A percentile compares a stretch with the other conserved stretches of the same genome.
These are phyloP conservation scores for Mimumesa dahlbomi DNA, from an alignment of 2,888 invertebrate species.

Conservation along the genomic window DNA sequence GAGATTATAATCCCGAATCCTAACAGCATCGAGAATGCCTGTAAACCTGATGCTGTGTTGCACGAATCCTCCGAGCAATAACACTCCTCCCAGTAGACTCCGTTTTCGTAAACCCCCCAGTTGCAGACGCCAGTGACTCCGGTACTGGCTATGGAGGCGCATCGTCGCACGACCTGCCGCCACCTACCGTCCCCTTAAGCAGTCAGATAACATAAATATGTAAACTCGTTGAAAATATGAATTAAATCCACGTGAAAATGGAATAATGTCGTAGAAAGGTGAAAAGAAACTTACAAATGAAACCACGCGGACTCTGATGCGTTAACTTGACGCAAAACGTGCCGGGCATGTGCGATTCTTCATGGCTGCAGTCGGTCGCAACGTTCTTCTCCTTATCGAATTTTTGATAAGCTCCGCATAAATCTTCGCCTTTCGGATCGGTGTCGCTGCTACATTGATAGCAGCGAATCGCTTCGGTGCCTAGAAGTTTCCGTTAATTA, in stretches of 20 bases:
- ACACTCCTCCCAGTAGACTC: constrained; percentile 98
- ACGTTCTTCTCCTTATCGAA: constrained; percentile 94
- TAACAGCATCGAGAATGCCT: constrained; percentile 36
- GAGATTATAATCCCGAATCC: constrained; percentile 29
- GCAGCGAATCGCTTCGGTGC: constrained; percentile 87
- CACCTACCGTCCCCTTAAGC: constrained; percentile 94
- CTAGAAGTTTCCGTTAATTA: constrained; percentile 20
- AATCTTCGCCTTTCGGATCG: constrained; percentile 89
- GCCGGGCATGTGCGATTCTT: constrained; percentile 96
- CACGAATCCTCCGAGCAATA: constrained; percentile 96
- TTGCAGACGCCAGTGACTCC: constrained; percentile 97
- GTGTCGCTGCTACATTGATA: constrained; percentile 96
- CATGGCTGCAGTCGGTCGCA: constrained; percentile 95
- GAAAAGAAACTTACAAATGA: constrained; percentile 95
- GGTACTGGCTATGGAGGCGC: constrained; percentile 94
- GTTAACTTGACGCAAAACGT: constrained; percentile 98
- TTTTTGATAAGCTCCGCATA: constrained; percentile 93
- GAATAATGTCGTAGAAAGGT: too few relatives aligned
- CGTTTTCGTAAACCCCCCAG: constrained; percentile 97
- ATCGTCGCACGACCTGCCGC: constrained; percentile 94
- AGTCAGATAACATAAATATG: background rate
- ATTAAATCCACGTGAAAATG: too few relatives aligned
- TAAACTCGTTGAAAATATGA: background rate
- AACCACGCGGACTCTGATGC: constrained; percentile 95
- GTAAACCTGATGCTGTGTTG: constrained; percentile 82